A percentile compares a stretch with the other conserved stretches of the same genome.
These are phyloP conservation scores for Thymallus thymallus DNA, from an alignment of 2,113 vertebrate species.

Conservation along the genomic window DNA sequence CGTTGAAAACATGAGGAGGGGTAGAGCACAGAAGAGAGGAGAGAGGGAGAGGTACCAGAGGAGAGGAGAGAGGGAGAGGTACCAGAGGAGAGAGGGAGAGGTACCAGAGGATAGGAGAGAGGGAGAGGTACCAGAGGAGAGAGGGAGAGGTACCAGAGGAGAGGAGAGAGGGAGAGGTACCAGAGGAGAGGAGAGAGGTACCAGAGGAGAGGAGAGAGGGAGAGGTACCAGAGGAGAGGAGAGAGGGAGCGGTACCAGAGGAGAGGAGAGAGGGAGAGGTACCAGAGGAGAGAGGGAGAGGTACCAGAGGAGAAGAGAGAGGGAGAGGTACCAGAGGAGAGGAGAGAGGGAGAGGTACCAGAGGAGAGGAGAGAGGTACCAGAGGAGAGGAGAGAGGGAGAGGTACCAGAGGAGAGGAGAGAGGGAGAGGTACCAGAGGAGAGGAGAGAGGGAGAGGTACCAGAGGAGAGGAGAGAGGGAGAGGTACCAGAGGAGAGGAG, in stretches of 20 bases:
- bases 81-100: not conserved
- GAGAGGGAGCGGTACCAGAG: not conserved
- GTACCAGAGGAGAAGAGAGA: not conserved
- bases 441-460: slow-evolving; percentile 5
- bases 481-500: not conserved
- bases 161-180: slow-evolving; percentile 1
- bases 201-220: no score
- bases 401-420: slow-evolving; percentile 12
- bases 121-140: not conserved
- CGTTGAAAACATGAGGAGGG: not conserved
- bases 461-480: slow-evolving; percentile 5
- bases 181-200: not conserved
- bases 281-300: slow-evolving; percentile 9
- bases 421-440: not conserved
- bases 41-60: not conserved
- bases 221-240: slow-evolving; percentile 12
- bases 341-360: not conserved
- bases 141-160: slow-evolving; percentile 10
- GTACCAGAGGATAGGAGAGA: slow-evolving; percentile 1
- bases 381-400: no score
- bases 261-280: no score
- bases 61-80: not conserved
- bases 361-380: not conserved
- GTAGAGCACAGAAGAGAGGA: slow-evolving; percentile 6
- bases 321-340: slow-evolving; percentile 10